Conservation (phyloP, 2,888 invertebrate genomes). For the Agapetus fuscipes region DNA sequence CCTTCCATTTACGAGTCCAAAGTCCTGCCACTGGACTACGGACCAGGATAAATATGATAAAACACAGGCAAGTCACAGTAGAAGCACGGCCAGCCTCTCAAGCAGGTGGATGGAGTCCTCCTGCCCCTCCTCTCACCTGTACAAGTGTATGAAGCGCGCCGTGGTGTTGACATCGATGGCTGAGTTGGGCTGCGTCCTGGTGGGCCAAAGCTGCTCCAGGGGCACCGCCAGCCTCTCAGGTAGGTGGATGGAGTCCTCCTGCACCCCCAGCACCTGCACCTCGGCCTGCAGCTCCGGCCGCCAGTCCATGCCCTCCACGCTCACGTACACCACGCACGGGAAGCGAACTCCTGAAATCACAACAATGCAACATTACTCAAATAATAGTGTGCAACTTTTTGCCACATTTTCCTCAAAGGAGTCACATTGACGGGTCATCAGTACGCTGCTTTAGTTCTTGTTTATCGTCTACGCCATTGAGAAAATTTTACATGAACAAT, state of each 20-base stretch:
- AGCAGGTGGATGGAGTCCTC: constrained; percentile 52
- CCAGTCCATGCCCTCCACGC: constrained; percentile 48
- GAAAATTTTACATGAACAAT: no score
- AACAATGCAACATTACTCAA: no score
- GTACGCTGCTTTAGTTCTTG: no score
- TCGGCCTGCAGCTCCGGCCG: constrained; percentile 39
- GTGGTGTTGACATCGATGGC: constrained; percentile 50
- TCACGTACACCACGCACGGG: constrained; percentile 53
- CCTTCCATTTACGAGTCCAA: no score
- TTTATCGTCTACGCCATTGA: no score
- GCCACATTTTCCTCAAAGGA: no score
- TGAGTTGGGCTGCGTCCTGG: constrained; percentile 47
- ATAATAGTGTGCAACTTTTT: no score
- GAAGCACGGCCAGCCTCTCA: constrained; percentile 46
- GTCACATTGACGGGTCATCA: no score
- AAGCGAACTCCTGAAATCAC: constrained; percentile 49
- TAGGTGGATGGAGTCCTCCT: constrained; percentile 51
- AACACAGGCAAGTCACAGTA: constrained; percentile 51
- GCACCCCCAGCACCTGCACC: constrained; percentile 52
- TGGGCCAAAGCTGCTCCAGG: constrained; percentile 54
- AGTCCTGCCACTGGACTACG: no score
- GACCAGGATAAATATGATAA: no score
- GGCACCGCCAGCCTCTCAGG: constrained; percentile 51
- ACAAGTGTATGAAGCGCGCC: constrained; percentile 53
- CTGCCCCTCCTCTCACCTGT: constrained; percentile 51